Evolutionary conservation across 2,888 invertebrate genomes (phyloP), one percentile per base, ranked within the genome.

Genomic region (Polymixis lichenea): DNA sequence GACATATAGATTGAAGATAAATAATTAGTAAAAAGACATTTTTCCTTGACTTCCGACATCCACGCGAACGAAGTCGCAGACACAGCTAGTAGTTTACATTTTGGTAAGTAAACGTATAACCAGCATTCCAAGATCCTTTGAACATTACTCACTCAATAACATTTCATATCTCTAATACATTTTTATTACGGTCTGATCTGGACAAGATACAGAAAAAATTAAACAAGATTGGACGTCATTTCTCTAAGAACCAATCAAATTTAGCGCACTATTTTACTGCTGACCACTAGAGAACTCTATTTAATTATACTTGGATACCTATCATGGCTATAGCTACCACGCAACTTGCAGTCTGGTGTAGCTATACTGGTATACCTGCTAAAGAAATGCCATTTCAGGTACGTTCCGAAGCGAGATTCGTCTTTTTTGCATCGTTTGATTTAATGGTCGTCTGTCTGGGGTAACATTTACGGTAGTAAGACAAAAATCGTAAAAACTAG

Each of bases 401-500:
- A 55, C 49, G 28, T 56, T 72, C 28, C 46, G 3, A 38, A 61
- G 28, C 28, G 61, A 32, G n/a, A 19, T 28, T 61, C 17, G 53
- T 55, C 15, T 79, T 77, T 76, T 82, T 68, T 75, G 68, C 58
- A 55, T 65, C 25, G n/a, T 64, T 82, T 62, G 56, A 64, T 79
- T 73, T 58, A 67, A 67, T 56, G 61, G 17, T 15, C 55, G 46
- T 51, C 73, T 64, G 73, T 64, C 56, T 53, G 25, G 5, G 22
- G 43, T 58, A 58, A 43, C 25, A 32, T 78, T 43, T 78, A 76
- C 68, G 51, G 11, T 17, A 58, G n/a, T 60, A 32, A 43, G 11
- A 46, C 28, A 32, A 13, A 46, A 70, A 43, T 78, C 68, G 11
- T 78, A 43, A 78, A 53, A 68, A 68, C 56, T 58, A 51, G 22